Base-by-base conservation (phyloP, 2,888 invertebrate species). In the Perdita meconis region DNA sequence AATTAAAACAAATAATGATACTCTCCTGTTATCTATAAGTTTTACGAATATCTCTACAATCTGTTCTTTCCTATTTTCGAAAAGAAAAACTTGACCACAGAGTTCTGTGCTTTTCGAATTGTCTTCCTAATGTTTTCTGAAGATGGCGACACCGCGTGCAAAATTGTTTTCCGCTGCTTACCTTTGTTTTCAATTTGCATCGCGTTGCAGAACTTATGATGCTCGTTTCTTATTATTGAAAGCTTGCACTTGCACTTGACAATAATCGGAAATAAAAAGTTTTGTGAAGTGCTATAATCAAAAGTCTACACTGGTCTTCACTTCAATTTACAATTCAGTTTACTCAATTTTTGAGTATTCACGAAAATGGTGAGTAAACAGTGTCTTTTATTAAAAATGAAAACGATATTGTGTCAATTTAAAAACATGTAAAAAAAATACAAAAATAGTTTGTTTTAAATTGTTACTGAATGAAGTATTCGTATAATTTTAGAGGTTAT, bases 301-400 rank as follows among this genome's bases (percentile, higher is more conserved):
- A n/a, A n/a, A n/a, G n/a, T n/a, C n/a, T n/a, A n/a, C n/a, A n/a
- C n/a, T n/a, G n/a, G n/a, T n/a, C n/a, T n/a, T n/a, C n/a, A n/a
- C n/a, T n/a, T n/a, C n/a, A n/a, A n/a, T n/a, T n/a, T n/a, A n/a
- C n/a, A n/a, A n/a, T n/a, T n/a, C n/a, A n/a, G n/a, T n/a, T n/a
- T n/a, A n/a, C n/a, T n/a, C n/a, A n/a, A n/a, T n/a, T n/a, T 34
- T 44, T 38, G 8, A 51, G 16, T 40, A 22, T 19, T 30, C 6
- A n/a, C 1, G 4, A 74, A 19, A 8, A 77, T 77, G 77, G 77
- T 75, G 22, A 56, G 75, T 64, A 42, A 53, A 66, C 8, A 10
- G 26, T 10, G 5, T 36, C 2, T 38, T 40, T 0, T 13, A 24
- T 12, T 5, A 2, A 16, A 75, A 34, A 34, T n/a, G 30, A 19